Conservation (phyloP, 2,113 vertebrate species). For the Larimichthys polyactis region DNA sequence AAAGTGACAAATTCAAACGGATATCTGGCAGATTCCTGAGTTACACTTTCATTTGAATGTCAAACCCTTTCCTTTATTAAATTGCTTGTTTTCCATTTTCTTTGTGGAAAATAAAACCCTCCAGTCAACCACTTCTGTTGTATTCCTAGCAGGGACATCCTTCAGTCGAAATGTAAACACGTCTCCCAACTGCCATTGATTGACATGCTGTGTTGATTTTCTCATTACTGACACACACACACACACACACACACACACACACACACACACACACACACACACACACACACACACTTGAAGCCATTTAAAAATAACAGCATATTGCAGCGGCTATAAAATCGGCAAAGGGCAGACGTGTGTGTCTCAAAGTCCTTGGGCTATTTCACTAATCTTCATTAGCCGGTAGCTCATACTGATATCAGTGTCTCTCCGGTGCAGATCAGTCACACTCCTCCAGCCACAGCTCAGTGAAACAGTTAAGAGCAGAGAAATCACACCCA, state of each 20-base stretch:
- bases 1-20: conserved; percentile 58
- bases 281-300: conserved; percentile 39
- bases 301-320: conserved; percentile 59
- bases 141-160: conserved; percentile 53
- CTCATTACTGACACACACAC: conserved; percentile 55
- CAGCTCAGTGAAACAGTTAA: conserved; percentile 58
- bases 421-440: background rate
- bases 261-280: conserved; percentile 32
- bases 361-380: conserved; percentile 59
- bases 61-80: conserved; percentile 39
- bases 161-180: conserved; percentile 56
- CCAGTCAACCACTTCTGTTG: background rate
- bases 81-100: conserved; percentile 47
- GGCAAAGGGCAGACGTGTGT: conserved; percentile 51
- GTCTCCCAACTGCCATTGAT: conserved; percentile 57
- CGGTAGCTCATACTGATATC: conserved; percentile 18
- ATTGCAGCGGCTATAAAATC: conserved; percentile 48
- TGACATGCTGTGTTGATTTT: conserved; percentile 70
- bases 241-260: conserved; percentile 32
- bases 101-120: conserved; percentile 20
- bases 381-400: conserved; percentile 71
- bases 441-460: conserved; percentile 6
- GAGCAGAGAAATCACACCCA: conserved; percentile 49
- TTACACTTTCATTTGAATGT: conserved; percentile 66
- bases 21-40: conserved; percentile 42